These are phyloP conservation scores for Pachyseris speciosa DNA, from an alignment of 64 coral and sea anemone species.

Conservation along the genomic window DNA sequence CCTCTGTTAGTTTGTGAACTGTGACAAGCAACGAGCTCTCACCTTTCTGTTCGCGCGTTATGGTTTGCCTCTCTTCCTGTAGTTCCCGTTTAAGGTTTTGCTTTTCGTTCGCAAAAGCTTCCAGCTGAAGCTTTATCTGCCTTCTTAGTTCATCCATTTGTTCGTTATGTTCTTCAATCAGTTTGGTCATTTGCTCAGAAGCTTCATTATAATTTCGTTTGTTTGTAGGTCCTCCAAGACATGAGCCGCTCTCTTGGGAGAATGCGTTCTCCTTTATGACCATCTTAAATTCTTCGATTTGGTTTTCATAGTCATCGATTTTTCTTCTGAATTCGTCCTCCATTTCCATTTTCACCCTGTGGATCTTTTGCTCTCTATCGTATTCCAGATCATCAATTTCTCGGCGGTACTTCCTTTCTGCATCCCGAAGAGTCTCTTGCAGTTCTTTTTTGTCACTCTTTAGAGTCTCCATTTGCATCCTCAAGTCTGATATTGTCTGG, in stretches of 20 bases:
- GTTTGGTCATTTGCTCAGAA: background rate
- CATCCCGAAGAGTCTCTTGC: background rate
- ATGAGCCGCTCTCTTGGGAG: background rate
- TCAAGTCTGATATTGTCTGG: background rate
- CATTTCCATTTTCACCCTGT: background rate
- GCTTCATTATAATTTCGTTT: too few species aligned
- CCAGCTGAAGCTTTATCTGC: conserved; percentile 49
- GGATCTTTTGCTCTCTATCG: background rate
- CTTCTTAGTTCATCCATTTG: conserved; percentile 45
- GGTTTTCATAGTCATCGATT: background rate
- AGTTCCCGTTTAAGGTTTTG: conserved; percentile 8
- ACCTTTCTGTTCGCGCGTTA: background rate
- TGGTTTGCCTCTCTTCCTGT: background rate
- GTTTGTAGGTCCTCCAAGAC: too few species aligned
- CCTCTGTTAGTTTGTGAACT: background rate
- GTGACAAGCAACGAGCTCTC: background rate
- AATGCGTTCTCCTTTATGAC: too few species aligned
- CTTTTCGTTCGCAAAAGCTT: conserved; percentile 49
- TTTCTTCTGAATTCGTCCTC: conserved; percentile 14
- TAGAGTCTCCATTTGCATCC: background rate
- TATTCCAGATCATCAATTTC: conserved; percentile 27
- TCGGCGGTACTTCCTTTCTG: conserved; percentile 11
- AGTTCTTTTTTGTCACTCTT: background rate
- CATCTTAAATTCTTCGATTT: background rate
- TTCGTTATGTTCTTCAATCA: conserved; percentile 18